Percentiles rank a stretch among this genome's conserved stretches.
Evolutionary conservation across 1,140 invertebrate genomes (phyloP).

Genomic region (Penaeus chinensis): DNA sequence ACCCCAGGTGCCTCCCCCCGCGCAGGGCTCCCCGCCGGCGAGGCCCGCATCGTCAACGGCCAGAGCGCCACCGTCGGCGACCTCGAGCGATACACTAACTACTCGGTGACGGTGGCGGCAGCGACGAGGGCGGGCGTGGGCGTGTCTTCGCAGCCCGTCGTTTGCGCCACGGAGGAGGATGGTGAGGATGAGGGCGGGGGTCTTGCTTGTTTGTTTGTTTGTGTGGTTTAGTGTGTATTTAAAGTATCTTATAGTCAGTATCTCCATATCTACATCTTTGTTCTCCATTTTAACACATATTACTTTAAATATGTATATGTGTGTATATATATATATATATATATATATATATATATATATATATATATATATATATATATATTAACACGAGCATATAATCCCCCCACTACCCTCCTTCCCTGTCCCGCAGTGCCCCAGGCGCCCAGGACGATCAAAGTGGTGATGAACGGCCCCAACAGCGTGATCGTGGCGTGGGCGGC

Average conservation of each 20-base stretch:
- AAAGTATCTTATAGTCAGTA: neutral
- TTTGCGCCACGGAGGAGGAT: conserved; percentile 70
- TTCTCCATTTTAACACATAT: neutral
- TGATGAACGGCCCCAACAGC: conserved; percentile 67
- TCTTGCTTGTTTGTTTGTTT: too few species aligned
- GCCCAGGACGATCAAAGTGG: conserved; percentile 70
- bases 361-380: neutral
- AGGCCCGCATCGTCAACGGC: conserved; percentile 43
- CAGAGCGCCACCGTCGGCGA: conserved; percentile 65
- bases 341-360: neutral
- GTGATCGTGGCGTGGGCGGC: conserved; percentile 71
- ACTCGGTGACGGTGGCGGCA: conserved; percentile 72
- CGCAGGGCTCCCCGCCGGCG: conserved; percentile 38
- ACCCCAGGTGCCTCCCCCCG: neutral
- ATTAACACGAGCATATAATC: neutral
- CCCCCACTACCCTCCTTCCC: neutral
- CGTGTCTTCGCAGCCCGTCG: conserved; percentile 69
- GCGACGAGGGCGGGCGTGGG: conserved; percentile 73
- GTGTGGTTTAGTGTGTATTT: too few species aligned
- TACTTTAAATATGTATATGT: neutral
- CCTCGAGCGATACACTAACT: conserved; percentile 72
- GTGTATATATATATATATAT: neutral
- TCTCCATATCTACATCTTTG: neutral
- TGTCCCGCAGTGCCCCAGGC: conserved; percentile 68
- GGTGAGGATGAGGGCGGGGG: conserved; percentile 66